Percentiles rank a stretch among this genome's conserved stretches.
Conservation (phyloP, 2,113 vertebrate species). For the Thalassarche chlororhynchos region DNA sequence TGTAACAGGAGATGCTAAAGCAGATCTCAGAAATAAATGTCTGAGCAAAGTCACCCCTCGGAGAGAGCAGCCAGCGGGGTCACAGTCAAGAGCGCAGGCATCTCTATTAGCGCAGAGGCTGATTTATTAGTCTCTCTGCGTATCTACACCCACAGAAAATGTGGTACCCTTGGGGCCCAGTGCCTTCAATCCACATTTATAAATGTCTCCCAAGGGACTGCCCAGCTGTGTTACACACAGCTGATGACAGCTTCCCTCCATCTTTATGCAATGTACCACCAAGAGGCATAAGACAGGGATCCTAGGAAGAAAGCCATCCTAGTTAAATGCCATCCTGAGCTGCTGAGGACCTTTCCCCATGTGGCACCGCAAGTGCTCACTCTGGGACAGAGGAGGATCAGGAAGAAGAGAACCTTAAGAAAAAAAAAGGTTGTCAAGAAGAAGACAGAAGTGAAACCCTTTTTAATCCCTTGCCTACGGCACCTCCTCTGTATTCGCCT, state of each 20-base stretch:
- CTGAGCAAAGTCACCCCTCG: background rate
- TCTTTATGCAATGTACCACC: background rate
- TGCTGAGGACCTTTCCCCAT: background rate
- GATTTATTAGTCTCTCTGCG: background rate
- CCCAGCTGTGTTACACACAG: background rate
- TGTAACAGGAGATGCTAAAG: background rate
- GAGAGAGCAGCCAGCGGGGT: background rate
- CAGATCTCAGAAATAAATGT: background rate
- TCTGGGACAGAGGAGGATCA: background rate
- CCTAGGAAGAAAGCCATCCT: background rate
- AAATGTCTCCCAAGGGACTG: background rate
- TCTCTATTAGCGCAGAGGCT: background rate
- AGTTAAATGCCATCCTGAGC: background rate
- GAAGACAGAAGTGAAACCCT: background rate
- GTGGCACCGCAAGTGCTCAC: background rate
- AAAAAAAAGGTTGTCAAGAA: background rate
- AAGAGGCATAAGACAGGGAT: background rate
- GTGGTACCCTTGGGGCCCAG: background rate
- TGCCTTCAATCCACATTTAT: background rate
- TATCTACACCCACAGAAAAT: background rate
- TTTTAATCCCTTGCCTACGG: background rate
- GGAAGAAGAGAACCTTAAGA: background rate
- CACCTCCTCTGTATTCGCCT: background rate
- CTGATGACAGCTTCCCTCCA: background rate
- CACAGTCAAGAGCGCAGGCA: background rate